phyloP scores from a whole-genome alignment of 1,140 invertebrate species.

The Drosophila setifemur region DNA sequence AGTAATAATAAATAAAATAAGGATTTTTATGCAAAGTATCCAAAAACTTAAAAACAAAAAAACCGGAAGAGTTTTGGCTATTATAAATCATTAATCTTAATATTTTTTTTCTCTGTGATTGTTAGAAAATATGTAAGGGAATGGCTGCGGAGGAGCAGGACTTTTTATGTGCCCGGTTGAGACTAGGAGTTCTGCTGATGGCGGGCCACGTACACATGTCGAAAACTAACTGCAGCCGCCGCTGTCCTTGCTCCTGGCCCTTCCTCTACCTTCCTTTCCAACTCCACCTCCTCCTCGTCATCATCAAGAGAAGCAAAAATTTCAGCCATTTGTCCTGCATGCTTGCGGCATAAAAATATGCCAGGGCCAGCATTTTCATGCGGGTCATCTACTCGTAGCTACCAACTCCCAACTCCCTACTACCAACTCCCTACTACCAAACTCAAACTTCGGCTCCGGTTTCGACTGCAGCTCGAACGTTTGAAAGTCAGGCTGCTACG shows the following conservation, averaged over 20 bases:
- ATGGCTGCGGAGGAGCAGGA: constrained; percentile 7
- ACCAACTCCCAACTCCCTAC: constrained; percentile 1
- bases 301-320: constrained; percentile 78
- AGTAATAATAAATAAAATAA: too few relatives aligned
- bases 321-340: constrained; percentile 81
- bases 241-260: constrained; percentile 16
- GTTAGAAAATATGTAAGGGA: constrained; percentile 9
- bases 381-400: constrained; percentile 69
- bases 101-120: too few relatives aligned
- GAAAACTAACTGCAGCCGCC: constrained; percentile 71
- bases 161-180: constrained; percentile 33
- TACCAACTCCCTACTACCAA: constrained; percentile 23
- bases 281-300: constrained; percentile 49
- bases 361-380: constrained; percentile 80
- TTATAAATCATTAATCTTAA: too few relatives aligned
- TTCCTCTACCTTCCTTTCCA: neutral
- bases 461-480: constrained; percentile 38
- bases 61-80: too few relatives aligned
- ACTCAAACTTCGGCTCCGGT: neutral
- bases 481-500: constrained; percentile 62
- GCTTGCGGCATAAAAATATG: constrained; percentile 81
- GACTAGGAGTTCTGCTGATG: constrained; percentile 43
- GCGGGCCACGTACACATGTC: constrained; percentile 75
- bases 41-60: too few relatives aligned
- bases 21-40: too few relatives aligned